These are phyloP conservation scores for Gnatocerus cornutus DNA, from an alignment of 2,888 invertebrate species.

Conservation along the genomic window DNA sequence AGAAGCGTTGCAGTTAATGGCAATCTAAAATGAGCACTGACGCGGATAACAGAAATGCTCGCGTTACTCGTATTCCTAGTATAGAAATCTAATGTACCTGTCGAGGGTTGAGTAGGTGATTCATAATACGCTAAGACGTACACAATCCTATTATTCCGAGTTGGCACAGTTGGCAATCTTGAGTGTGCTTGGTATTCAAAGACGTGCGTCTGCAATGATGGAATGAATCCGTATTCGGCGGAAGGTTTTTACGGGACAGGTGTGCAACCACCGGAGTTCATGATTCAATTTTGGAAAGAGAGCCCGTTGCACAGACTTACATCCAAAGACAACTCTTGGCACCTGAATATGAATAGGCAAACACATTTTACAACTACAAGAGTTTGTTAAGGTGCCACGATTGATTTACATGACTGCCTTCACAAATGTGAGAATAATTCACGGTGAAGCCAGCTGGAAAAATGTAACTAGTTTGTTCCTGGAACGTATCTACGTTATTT, in stretches of 20 bases:
- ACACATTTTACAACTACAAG: too few relatives aligned
- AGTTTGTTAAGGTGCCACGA: too few relatives aligned
- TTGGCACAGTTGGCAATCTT: constrained; percentile 38
- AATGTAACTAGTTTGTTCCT: too few relatives aligned
- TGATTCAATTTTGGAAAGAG: constrained; percentile 17
- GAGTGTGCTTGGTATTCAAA: constrained; percentile 40
- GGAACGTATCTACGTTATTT: too few relatives aligned
- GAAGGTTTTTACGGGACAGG: constrained; percentile 31
- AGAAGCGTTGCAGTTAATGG: constrained; percentile 30
- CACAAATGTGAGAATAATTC: too few relatives aligned
- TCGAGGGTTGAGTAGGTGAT: constrained; percentile 43
- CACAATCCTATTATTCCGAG: constrained; percentile 42
- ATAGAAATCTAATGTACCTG: constrained; percentile 47
- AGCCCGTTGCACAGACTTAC: neutral
- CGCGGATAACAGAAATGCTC: constrained; percentile 35
- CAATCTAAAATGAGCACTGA: constrained; percentile 37
- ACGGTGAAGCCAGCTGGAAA: too few relatives aligned
- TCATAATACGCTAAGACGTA: constrained; percentile 44
- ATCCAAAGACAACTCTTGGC: neutral
- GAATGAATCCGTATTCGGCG: constrained; percentile 35
- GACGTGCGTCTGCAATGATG: constrained; percentile 39
- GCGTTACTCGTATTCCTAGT: constrained; percentile 14
- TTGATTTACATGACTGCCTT: too few relatives aligned
- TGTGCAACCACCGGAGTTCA: constrained; percentile 20
- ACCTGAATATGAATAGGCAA: too few relatives aligned